A percentile compares a stretch with the other conserved stretches of the same genome.
These are phyloP conservation scores for Pristionchus japonicus DNA, from an alignment of 2,888 invertebrate genomes.

Conservation along the genomic window DNA sequence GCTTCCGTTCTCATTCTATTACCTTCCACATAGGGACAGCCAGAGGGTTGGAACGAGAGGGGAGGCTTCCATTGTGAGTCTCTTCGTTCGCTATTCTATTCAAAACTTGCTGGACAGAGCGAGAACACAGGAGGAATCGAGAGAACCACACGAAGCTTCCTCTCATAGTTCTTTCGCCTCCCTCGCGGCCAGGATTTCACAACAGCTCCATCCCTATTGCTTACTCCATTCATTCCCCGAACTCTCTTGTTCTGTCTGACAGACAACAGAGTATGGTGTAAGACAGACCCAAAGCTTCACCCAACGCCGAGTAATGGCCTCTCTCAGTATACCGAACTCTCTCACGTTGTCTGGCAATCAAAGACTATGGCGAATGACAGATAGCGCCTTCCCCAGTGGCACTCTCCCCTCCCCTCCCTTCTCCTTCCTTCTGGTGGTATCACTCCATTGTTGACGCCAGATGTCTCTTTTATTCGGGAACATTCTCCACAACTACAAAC, in stretches of 20 bases:
- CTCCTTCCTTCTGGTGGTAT: not conserved
- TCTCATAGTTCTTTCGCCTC: not conserved
- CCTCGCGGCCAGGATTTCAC: not conserved
- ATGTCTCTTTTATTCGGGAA: not conserved
- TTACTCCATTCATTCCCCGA: too few species aligned
- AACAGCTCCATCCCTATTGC: not conserved
- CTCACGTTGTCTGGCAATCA: too few species aligned
- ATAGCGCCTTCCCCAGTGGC: constrained; percentile 19
- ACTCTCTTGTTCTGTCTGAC: too few species aligned
- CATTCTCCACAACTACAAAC: constrained; percentile 5
- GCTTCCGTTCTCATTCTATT: not conserved
- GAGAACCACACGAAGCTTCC: too few species aligned
- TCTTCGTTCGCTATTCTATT: too few species aligned
- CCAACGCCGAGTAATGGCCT: too few species aligned
- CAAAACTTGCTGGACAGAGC: too few species aligned
- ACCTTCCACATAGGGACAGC: not conserved
- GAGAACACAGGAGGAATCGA: too few species aligned
- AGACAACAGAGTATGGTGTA: too few species aligned
- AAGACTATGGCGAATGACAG: too few species aligned
- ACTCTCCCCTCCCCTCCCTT: not conserved
- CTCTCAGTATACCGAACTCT: too few species aligned
- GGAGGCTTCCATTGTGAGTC: not conserved
- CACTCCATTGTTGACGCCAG: not conserved
- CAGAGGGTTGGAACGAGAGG: not conserved
- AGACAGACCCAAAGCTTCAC: too few species aligned